Conservation (phyloP, 2,797 vertebrate species). For the Smutsia temminckii region DNA sequence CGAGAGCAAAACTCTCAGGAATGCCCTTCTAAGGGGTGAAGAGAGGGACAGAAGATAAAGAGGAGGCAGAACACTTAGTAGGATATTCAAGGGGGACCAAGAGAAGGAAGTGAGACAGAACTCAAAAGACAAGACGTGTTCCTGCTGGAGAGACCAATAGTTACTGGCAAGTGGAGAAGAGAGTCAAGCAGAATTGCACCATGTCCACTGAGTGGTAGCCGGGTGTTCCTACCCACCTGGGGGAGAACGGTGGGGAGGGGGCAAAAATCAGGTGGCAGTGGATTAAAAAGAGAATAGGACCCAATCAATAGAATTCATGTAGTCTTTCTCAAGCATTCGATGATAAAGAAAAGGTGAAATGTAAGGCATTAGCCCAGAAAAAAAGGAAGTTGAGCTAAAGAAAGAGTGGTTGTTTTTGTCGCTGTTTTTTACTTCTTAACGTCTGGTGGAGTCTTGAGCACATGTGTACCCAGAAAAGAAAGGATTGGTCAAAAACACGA, state of each 20-base stretch:
- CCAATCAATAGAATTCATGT: background rate
- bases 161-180: background rate
- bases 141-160: background rate
- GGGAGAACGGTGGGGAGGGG: background rate
- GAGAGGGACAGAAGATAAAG: background rate
- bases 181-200: background rate
- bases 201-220: background rate
- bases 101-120: background rate
- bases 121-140: background rate
- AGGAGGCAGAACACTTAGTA: background rate
- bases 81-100: background rate
- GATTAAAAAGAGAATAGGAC: background rate
- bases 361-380: background rate
- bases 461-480: background rate
- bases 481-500: background rate
- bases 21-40: background rate
- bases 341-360: constrained; percentile 32
- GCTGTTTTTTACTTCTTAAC: constrained; percentile 9
- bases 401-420: constrained; percentile 30
- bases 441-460: background rate
- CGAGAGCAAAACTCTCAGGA: background rate
- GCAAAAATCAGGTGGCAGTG: background rate
- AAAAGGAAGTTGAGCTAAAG: constrained; percentile 31
- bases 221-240: background rate
- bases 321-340: constrained; percentile 32